Evolutionary conservation across 1,140 invertebrate genomes (phyloP).

Genomic region (Asobara japonica): DNA sequence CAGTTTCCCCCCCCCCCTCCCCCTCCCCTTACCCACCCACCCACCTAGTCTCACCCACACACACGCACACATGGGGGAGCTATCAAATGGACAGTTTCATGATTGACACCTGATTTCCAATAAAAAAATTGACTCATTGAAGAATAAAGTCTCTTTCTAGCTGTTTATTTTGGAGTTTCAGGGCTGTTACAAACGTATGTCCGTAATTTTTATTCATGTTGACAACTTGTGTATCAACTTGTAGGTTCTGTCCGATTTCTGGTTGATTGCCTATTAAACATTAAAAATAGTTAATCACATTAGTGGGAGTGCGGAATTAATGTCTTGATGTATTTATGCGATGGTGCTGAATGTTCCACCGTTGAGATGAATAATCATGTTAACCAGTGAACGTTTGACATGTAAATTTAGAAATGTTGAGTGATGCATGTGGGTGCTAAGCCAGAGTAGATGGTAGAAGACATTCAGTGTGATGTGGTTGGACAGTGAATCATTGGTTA

Average conservation of each 20-base stretch:
- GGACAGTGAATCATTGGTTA: constrained; percentile 15
- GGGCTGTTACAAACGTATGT: too few species aligned
- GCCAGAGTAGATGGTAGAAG: constrained; percentile 13
- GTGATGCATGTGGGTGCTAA: constrained; percentile 7
- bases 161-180: too few species aligned
- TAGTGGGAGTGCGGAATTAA: not conserved
- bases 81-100: too few species aligned
- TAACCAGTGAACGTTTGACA: constrained; percentile 11
- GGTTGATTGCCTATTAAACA: not conserved
- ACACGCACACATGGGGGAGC: too few species aligned
- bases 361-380: not conserved
- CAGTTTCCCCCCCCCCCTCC: too few species aligned
- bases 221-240: not conserved
- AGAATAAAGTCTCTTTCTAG: too few species aligned
- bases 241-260: not conserved
- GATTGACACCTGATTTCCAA: too few species aligned
- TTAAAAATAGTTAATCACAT: not conserved
- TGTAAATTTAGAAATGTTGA: constrained; percentile 15
- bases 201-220: too few species aligned
- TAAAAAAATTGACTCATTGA: too few species aligned
- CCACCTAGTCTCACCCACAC: too few species aligned
- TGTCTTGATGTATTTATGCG: not conserved
- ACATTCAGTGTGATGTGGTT: constrained; percentile 22
- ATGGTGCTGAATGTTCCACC: not conserved
- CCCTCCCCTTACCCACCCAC: too few species aligned